Percentiles rank a stretch among this genome's conserved stretches.
Conservation (phyloP, 1,140 invertebrate species). For the Anthonomus grandis region DNA sequence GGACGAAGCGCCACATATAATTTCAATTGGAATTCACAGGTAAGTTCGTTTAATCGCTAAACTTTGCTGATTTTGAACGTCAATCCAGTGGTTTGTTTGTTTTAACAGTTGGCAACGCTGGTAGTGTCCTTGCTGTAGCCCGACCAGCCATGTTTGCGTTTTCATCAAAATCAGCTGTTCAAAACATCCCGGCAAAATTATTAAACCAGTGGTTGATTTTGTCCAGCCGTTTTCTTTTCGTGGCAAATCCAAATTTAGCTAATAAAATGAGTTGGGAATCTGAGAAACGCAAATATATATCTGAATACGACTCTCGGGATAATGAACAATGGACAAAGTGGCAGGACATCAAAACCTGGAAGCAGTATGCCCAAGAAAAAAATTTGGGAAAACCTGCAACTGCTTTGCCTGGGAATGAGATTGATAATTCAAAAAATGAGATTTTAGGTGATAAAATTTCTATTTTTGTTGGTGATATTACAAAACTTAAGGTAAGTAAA, state of each 20-base stretch:
- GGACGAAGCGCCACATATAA: too few relatives aligned
- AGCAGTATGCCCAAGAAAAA: constrained; percentile 51
- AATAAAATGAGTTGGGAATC: constrained; percentile 45
- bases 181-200: constrained; percentile 4
- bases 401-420: constrained; percentile 45
- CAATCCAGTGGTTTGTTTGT: too few relatives aligned
- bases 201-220: constrained; percentile 8
- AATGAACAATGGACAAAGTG: constrained; percentile 53
- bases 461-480: constrained; percentile 81
- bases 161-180: constrained; percentile 18
- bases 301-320: constrained; percentile 56
- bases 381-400: constrained; percentile 43
- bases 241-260: neutral
- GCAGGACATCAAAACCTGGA: constrained; percentile 61
- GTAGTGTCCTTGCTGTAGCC: too few relatives aligned
- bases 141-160: too few relatives aligned
- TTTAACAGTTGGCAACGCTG: too few relatives aligned
- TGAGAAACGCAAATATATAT: constrained; percentile 55
- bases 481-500: constrained; percentile 62
- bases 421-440: constrained; percentile 49
- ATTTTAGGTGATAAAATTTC: constrained; percentile 61
- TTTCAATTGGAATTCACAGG: too few relatives aligned
- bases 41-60: too few relatives aligned
- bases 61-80: too few relatives aligned
- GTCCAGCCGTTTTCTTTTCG: neutral